Percentiles rank a stretch among this genome's conserved stretches.
Conservation (phyloP, 2,113 vertebrate genomes). For the Chauna torquata region DNA sequence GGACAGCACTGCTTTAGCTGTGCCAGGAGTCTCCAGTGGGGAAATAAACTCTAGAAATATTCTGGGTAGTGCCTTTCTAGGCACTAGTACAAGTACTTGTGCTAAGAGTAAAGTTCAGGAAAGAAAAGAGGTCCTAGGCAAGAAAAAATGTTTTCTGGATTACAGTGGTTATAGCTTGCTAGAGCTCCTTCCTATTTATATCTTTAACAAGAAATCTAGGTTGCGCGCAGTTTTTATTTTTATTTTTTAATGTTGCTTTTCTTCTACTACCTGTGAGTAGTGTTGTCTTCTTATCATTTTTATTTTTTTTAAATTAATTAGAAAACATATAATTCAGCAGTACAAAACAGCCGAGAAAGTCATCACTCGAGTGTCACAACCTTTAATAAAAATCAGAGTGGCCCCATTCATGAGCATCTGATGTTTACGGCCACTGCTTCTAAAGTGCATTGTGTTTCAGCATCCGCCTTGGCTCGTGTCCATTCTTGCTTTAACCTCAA, state of each 20-base stretch:
- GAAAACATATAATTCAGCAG: neutral
- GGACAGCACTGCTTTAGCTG: neutral
- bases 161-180: neutral
- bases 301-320: slow-evolving; percentile 23
- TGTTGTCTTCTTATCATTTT: neutral
- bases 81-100: neutral
- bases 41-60: neutral
- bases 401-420: neutral
- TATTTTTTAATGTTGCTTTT: neutral
- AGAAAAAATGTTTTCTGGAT: neutral
- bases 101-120: neutral
- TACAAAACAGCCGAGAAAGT: neutral
- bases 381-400: neutral
- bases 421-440: slow-evolving; percentile 8
- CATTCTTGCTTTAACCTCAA: neutral
- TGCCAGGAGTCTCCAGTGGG: neutral
- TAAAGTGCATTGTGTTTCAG: neutral
- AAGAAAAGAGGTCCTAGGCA: neutral
- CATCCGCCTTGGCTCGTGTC: neutral
- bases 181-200: neutral
- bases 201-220: neutral
- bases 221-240: neutral
- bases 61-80: neutral
- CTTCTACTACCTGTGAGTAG: neutral
- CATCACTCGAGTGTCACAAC: neutral